These are phyloP conservation scores for Denticeps clupeoides DNA, from an alignment of 2,797 vertebrate species.

Conservation along the genomic window DNA sequence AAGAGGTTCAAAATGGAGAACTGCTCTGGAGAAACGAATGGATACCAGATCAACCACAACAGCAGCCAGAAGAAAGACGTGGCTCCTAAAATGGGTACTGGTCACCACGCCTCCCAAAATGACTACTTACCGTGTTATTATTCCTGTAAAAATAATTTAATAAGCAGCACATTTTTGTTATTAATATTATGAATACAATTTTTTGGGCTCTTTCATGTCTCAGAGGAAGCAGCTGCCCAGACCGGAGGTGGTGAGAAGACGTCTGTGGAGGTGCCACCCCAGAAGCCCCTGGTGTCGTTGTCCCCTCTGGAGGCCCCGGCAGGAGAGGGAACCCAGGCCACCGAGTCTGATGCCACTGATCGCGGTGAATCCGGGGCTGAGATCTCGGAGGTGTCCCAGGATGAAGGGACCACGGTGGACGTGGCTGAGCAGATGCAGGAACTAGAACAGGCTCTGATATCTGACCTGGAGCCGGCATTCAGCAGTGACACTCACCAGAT, in stretches of 20 bases:
- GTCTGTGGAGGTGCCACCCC: too few species aligned
- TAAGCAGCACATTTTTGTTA: too few species aligned
- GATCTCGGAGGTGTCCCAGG: conserved; percentile 28
- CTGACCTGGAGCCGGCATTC: conserved; percentile 8
- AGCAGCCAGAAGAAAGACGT: conserved; percentile 37
- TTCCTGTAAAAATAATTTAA: too few species aligned
- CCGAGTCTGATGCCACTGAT: too few species aligned
- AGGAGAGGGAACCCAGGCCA: conserved; percentile 6
- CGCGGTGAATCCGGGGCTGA: conserved; percentile 18
- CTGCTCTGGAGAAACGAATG: conserved; percentile 24
- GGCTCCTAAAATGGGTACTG: too few species aligned
- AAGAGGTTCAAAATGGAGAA: conserved; percentile 75
- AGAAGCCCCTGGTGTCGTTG: too few species aligned
- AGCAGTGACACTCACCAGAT: conserved; percentile 15
- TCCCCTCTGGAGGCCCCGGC: not conserved
- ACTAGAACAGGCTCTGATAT: conserved; percentile 40
- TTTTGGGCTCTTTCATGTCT: too few species aligned
- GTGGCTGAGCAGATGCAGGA: conserved; percentile 37
- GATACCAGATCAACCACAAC: conserved; percentile 44
- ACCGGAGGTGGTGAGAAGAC: too few species aligned
- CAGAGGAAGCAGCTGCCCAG: too few species aligned
- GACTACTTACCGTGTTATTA: conserved; percentile 1
- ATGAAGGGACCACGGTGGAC: conserved; percentile 27
- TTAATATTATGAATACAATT: too few species aligned
- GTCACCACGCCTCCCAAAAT: not conserved